Conservation (phyloP, 2,113 vertebrate genomes). For the Pluvialis apricaria region DNA sequence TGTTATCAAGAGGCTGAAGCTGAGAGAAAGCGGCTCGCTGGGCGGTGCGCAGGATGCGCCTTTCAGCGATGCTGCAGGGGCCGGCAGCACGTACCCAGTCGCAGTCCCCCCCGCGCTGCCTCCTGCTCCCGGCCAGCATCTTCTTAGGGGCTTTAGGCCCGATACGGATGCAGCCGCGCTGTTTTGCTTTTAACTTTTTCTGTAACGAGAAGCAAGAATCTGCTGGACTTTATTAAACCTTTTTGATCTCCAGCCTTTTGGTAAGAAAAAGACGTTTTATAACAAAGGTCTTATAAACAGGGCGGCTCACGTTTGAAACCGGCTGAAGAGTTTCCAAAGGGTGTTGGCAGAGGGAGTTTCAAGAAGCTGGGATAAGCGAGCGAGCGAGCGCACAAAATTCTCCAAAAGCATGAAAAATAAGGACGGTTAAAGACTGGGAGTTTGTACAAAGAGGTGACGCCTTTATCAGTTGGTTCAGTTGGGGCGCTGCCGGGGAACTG, state of each 20-base stretch:
- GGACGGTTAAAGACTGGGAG: accelerated
- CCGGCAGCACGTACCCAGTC: accelerated
- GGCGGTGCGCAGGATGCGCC: background rate
- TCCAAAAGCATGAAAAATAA: background rate
- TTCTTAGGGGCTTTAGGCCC: background rate
- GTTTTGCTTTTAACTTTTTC: background rate
- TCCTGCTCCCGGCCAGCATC: background rate
- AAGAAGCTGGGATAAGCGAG: background rate
- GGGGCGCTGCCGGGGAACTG: background rate
- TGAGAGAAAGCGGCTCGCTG: background rate
- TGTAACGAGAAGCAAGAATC: background rate
- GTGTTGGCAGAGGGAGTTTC: background rate
- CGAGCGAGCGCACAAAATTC: background rate
- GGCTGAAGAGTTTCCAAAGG: background rate
- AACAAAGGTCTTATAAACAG: background rate
- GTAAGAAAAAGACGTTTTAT: background rate
- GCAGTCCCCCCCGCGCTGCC: accelerated
- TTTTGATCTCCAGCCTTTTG: background rate
- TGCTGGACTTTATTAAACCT: background rate
- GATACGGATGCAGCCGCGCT: accelerated
- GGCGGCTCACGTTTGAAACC: background rate
- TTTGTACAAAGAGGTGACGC: background rate
- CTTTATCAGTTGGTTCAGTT: background rate
- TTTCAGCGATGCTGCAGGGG: background rate
- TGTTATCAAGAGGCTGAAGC: background rate